phyloP scores from a whole-genome alignment of 2,888 invertebrate species.

The Nomada ruficornis region DNA sequence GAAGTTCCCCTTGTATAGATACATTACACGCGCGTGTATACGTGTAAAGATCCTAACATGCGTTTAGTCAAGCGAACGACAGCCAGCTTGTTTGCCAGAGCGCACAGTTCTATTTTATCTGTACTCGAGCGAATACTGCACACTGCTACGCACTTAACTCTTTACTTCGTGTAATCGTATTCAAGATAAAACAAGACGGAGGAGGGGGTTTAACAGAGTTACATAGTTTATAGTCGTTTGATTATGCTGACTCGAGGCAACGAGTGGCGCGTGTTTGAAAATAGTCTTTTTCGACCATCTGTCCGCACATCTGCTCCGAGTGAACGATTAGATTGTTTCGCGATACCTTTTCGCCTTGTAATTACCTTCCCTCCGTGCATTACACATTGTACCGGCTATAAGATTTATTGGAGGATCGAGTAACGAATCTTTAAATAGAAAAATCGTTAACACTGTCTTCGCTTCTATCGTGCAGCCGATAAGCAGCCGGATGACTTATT shows the following conservation, averaged over 20 bases:
- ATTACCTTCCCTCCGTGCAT: slow-evolving; percentile 34
- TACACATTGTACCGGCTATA: not conserved
- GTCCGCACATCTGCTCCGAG: slow-evolving; percentile 69
- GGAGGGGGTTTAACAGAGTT: slow-evolving; percentile 55
- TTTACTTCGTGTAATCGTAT: slow-evolving; percentile 42
- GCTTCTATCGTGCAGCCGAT: slow-evolving; percentile 40
- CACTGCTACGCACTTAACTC: slow-evolving; percentile 23
- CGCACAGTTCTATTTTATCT: slow-evolving; percentile 58
- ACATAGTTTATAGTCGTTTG: slow-evolving; percentile 68
- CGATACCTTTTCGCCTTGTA: slow-evolving; percentile 44
- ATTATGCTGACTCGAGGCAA: slow-evolving; percentile 70
- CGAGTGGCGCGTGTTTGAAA: slow-evolving; percentile 68
- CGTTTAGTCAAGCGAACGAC: slow-evolving; percentile 28
- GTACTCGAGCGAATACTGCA: not conserved
- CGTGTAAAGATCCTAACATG: slow-evolving; percentile 14
- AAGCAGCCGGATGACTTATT: slow-evolving; percentile 46
- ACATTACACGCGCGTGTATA: slow-evolving; percentile 1
- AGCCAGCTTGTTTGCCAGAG: slow-evolving; percentile 32
- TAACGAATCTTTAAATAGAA: slow-evolving; percentile 37
- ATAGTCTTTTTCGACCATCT: slow-evolving; percentile 70
- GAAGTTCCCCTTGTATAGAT: too few species aligned
- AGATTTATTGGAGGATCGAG: slow-evolving; percentile 45
- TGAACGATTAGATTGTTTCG: slow-evolving; percentile 60
- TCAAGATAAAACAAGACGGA: slow-evolving; percentile 42
- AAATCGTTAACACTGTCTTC: slow-evolving; percentile 47